Evolutionary conservation across 1,140 invertebrate species (phyloP), one percentile per base, ranked within the genome.

Genomic region (Hesperophylax magnus): DNA sequence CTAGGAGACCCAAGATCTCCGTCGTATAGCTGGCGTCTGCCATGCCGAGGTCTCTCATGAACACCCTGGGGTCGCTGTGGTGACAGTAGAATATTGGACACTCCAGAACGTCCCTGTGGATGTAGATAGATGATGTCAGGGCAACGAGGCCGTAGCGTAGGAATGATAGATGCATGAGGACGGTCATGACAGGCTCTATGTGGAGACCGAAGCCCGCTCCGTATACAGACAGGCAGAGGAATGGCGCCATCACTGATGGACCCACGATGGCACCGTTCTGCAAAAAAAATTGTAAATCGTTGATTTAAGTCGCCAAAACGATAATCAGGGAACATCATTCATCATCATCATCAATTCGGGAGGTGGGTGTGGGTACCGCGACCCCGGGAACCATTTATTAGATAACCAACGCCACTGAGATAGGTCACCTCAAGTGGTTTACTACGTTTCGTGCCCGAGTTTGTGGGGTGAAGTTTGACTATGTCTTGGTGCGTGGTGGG

Each of bases 231-330:
- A 93, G 84, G 0, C 91, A 92, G 24, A 93, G 88, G 0, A 93
- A 88, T 1, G 92, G 92, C 0, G 92, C 91, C 2, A 92, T 90
- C 0, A 88, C 85, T 71, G 92, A 86, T 1, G 93, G 92, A 2
- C 91, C 93, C 11, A 93, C 86, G 22, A 92, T 92, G 9, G 91
- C 90, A 58, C 93, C 93, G 76, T 93, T 93, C 93, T 93, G 87
- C 14, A 90, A 89, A 61, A 61, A 65, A 85, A 85, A 79, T 39
- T 69, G 69, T 31, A 27, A 2, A 5, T 2, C 5, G 5, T 27
- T 27, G 2, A n/a, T n/a, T n/a, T n/a, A n/a, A n/a, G n/a, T n/a
- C n/a, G n/a, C n/a, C n/a, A n/a, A n/a, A n/a, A n/a, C n/a, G n/a
- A n/a, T n/a, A n/a, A n/a, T n/a, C n/a, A n/a, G n/a, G n/a, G n/a